Evolutionary conservation across 2,113 vertebrate species (phyloP).

Genomic region (Leptocoma aspasia): DNA sequence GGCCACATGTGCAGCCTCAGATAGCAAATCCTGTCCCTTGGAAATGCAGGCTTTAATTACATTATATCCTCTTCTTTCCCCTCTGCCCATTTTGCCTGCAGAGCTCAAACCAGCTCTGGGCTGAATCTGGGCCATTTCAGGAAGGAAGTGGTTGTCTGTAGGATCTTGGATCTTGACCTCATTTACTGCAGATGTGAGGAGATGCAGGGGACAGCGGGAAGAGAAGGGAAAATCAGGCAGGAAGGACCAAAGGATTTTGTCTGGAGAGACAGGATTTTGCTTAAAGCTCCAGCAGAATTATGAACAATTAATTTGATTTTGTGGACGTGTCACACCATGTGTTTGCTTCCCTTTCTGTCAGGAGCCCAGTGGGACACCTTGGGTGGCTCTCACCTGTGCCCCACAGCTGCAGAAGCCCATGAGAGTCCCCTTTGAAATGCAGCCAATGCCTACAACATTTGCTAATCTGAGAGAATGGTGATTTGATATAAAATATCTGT

Average conservation of each 20-base stretch:
- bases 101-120: background rate
- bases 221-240: background rate
- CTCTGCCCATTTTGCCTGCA: background rate
- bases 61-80: background rate
- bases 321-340: background rate
- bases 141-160: conserved; percentile 46
- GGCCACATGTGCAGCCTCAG: background rate
- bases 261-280: background rate
- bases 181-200: conserved; percentile 43
- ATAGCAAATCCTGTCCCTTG: background rate
- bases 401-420: background rate
- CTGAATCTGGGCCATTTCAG: background rate
- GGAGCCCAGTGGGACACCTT: background rate
- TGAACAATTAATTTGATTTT: background rate
- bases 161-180: conserved; percentile 47
- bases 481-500: background rate
- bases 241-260: background rate
- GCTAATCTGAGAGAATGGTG: background rate
- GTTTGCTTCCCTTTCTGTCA: background rate
- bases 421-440: background rate
- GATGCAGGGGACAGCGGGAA: background rate
- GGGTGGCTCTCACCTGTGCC: background rate
- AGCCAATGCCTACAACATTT: background rate
- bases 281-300: background rate
- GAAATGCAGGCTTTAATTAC: background rate